Percentiles rank a stretch among this genome's conserved stretches.
Conservation (phyloP, 2,888 invertebrate species). For the Lepidonotus clava region DNA sequence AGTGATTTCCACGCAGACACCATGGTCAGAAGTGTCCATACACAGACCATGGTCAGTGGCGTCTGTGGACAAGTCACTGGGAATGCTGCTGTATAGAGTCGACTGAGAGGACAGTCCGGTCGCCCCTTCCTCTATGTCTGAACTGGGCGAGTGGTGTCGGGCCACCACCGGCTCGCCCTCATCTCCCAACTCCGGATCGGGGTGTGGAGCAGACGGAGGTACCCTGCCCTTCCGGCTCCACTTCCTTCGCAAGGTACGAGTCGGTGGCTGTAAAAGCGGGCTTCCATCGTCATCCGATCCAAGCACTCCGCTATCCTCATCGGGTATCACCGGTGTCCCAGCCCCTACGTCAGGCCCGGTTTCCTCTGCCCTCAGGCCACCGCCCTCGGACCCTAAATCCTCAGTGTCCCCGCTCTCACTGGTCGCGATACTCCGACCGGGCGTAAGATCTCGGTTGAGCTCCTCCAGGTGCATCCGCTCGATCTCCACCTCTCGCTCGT, state of each 20-base stretch:
- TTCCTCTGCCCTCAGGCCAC: too few relatives aligned
- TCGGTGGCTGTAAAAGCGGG: background rate
- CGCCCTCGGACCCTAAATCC: background rate
- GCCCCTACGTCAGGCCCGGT: too few relatives aligned
- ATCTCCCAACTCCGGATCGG: slow-evolving; percentile 25
- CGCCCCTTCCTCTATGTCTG: slow-evolving; percentile 20
- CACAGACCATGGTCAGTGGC: too few relatives aligned
- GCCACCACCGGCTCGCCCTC: background rate
- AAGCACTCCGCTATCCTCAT: background rate
- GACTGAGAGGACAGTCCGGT: slow-evolving; percentile 22
- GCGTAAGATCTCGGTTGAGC: background rate
- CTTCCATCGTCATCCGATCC: background rate
- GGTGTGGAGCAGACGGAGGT: background rate
- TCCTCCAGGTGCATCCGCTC: slow-evolving; percentile 8
- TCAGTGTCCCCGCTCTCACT: slow-evolving; percentile 24
- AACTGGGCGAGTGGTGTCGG: slow-evolving; percentile 5
- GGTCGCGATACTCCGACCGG: background rate
- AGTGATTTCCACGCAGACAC: too few relatives aligned
- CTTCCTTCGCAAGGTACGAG: slow-evolving; percentile 38
- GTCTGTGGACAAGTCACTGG: too few relatives aligned
- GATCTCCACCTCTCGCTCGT: slow-evolving; percentile 56
- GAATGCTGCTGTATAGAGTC: slow-evolving; percentile 19
- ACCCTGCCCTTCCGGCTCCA: slow-evolving; percentile 16
- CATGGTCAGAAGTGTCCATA: too few relatives aligned
- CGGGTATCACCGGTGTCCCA: too few relatives aligned